phyloP scores from a whole-genome alignment of 2,797 vertebrate genomes.

The Enoplosus armatus region DNA sequence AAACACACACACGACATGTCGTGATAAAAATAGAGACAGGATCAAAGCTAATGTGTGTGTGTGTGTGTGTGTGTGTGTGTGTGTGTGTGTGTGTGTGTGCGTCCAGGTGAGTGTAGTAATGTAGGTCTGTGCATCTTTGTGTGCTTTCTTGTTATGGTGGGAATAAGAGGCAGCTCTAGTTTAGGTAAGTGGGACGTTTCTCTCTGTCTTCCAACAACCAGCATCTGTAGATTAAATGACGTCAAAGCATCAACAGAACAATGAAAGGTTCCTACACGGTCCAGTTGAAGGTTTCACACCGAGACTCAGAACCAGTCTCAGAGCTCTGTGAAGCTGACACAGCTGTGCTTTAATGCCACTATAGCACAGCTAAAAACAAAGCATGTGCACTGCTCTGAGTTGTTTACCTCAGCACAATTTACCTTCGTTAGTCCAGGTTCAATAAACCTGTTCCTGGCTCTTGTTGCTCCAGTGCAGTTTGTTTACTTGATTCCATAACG shows the following conservation, averaged over 20 bases:
- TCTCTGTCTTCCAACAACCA: background rate
- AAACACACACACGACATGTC: slow-evolving; percentile 20
- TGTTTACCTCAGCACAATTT: too few species aligned
- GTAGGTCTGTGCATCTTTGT: too few species aligned
- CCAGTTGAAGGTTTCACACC: background rate
- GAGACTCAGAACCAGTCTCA: too few species aligned
- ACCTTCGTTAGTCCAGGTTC: too few species aligned
- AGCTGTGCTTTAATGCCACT: too few species aligned
- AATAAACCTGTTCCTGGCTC: background rate
- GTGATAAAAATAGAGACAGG: slow-evolving; percentile 24
- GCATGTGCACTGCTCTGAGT: too few species aligned
- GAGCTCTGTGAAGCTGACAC: too few species aligned
- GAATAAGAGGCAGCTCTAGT: background rate
- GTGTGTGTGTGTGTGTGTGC: background rate
- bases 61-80: background rate
- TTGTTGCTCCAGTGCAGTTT: background rate
- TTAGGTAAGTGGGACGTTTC: background rate
- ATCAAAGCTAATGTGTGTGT: slow-evolving; percentile 24
- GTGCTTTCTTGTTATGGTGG: background rate
- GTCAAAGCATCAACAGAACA: background rate
- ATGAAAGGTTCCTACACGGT: background rate
- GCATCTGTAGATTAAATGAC: slow-evolving; percentile 1
- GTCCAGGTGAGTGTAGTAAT: too few species aligned
- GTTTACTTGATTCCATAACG: background rate
- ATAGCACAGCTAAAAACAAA: too few species aligned